Evolutionary conservation across 2,113 vertebrate species (phyloP), one percentile per base, ranked within the genome.

Genomic region (Corythaixoides concolor): DNA sequence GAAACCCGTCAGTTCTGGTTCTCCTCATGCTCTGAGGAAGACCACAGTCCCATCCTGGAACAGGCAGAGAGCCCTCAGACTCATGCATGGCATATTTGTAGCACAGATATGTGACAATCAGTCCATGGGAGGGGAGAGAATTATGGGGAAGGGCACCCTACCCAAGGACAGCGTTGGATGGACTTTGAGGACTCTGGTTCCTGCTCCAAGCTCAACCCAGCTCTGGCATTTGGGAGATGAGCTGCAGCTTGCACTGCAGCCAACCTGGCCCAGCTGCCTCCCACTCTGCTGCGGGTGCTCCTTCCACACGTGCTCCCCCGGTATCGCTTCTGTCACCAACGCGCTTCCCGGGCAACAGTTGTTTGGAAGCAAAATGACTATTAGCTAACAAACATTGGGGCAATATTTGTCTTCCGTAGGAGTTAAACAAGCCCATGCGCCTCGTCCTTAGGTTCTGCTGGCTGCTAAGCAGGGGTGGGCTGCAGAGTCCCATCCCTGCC

Each of bases 281-380:
- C 63, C 33, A 5, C 10, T 47, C 32, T 41, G 26, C 49, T 43
- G 35, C 1, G 3, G 58, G 49, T 16, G 41, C 41, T 76, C 22
- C 60, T 85, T 75, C 84, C 79, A 79, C 56, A 11, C 1, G 0
- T 26, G 33, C 30, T 89, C 33, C 52, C 39, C 6, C 0, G 1
- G 39, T 13, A 30, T 2, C 26, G 60, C 66, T 50, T 73, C 66
- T 13, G 41, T 49, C 50, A 45, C 8, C 75, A 62, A 3, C 17
- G 15, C 0, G 3, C 73, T n/a, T 43, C 69, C 72, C 2, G 2
- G 79, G 66, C 70, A 66, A n/a, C 50, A 35, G 45, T 14, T 52
- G 12, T 27, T 59, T 75, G 59, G 73, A 60, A 91, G 64, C 50
- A 73, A 33, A 82, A 50, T 18, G 4, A 41, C 53, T 60, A 74